Evolutionary conservation across 2,113 vertebrate genomes (phyloP).

Genomic region (Hystrix brachyura): DNA sequence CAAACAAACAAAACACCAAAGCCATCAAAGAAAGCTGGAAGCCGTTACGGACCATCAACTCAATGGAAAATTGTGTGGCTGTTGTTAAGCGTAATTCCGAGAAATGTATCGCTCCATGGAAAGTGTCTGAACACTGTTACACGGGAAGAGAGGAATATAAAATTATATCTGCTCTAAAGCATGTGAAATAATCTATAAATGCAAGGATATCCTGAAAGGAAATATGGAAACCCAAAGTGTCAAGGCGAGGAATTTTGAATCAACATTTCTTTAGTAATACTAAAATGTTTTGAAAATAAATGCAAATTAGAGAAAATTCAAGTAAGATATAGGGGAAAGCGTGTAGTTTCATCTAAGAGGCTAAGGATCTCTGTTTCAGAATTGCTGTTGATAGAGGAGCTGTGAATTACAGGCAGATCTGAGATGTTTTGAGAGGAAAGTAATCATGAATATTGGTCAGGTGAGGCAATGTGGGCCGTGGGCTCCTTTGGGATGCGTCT

Average conservation of each 20-base stretch:
- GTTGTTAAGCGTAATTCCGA: background rate
- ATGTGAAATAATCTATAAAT: background rate
- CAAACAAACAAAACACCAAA: background rate
- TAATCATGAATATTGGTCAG: background rate
- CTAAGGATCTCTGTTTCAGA: background rate
- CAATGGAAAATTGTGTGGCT: background rate
- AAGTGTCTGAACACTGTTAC: background rate
- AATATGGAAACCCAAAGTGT: background rate
- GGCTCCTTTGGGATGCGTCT: background rate
- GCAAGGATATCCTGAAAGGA: background rate
- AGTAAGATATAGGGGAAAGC: background rate
- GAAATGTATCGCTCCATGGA: background rate
- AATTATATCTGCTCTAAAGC: background rate
- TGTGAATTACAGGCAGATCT: background rate
- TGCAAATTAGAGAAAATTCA: background rate
- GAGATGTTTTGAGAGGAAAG: background rate
- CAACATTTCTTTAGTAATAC: background rate
- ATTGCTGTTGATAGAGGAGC: background rate
- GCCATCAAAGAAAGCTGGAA: too few relatives aligned
- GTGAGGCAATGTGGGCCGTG: background rate
- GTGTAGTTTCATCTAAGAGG: background rate
- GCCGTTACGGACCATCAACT: background rate
- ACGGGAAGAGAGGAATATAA: background rate
- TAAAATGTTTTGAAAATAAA: background rate
- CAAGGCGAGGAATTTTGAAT: background rate